Evolutionary conservation across 1,140 invertebrate species (phyloP).

Genomic region (Formica selysi): DNA sequence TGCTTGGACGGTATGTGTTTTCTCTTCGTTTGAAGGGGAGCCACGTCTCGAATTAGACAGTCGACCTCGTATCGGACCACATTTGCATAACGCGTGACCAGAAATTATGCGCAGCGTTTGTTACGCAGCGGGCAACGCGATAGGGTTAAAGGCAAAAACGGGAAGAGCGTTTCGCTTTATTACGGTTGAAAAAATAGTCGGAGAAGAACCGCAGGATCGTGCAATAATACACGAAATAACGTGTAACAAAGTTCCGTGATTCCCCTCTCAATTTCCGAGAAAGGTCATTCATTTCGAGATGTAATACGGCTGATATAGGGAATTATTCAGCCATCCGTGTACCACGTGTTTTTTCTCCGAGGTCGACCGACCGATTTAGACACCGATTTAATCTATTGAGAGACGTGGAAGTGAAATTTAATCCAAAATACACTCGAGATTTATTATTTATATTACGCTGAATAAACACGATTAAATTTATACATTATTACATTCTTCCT

Average conservation of each 20-base stretch:
- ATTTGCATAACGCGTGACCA: constrained; percentile 35
- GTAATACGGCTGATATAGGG: neutral
- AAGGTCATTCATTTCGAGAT: constrained; percentile 40
- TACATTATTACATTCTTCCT: neutral
- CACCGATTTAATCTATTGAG: constrained; percentile 17
- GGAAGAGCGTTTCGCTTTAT: neutral
- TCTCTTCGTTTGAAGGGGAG: constrained; percentile 41
- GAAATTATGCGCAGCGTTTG: neutral
- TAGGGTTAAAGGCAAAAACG: constrained; percentile 5
- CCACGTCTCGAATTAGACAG: constrained; percentile 49
- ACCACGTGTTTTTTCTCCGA: neutral
- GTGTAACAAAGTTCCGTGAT: constrained; percentile 15
- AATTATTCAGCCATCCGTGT: constrained; percentile 40
- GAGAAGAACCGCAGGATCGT: neutral
- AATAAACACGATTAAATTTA: neutral
- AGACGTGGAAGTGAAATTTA: neutral
- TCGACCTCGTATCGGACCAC: neutral
- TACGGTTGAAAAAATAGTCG: neutral
- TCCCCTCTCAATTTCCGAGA: constrained; percentile 25
- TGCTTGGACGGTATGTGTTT: constrained; percentile 1
- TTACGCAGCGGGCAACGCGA: neutral
- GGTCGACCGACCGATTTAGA: constrained; percentile 27
- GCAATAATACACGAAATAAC: neutral
- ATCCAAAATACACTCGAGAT: neutral
- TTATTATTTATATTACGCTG: neutral